Evolutionary conservation across 1,140 invertebrate species (phyloP).

Genomic region (Archegozetes longisetosus): DNA sequence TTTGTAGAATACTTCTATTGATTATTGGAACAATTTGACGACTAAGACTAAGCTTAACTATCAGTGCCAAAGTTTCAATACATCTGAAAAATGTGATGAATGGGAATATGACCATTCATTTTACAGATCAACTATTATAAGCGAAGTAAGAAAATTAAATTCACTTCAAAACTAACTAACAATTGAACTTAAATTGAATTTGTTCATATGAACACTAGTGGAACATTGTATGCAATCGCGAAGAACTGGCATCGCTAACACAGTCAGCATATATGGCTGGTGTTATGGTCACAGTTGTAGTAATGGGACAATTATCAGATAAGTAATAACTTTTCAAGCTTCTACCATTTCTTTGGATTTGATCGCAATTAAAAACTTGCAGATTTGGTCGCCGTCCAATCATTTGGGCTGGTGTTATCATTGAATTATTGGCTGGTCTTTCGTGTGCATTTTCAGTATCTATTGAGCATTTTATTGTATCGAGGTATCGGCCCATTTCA

Average conservation of each 20-base stretch:
- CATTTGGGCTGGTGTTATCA: constrained; percentile 19
- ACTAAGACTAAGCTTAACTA: no score
- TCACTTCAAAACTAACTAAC: not conserved
- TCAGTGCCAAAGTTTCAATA: not conserved
- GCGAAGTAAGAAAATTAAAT: not conserved
- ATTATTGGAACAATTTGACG: no score
- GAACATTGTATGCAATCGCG: constrained; percentile 51
- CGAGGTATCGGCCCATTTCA: not conserved
- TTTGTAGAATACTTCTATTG: no score
- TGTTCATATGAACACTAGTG: constrained; percentile 35
- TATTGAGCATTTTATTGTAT: constrained; percentile 12
- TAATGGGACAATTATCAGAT: constrained; percentile 61
- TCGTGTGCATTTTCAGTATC: constrained; percentile 8
- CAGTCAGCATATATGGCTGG: constrained; percentile 68
- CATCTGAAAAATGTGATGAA: not conserved
- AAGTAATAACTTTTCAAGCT: not conserved
- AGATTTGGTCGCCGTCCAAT: constrained; percentile 35
- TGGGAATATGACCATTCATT: not conserved
- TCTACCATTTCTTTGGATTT: not conserved
- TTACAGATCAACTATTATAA: not conserved
- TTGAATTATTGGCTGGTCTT: constrained; percentile 7
- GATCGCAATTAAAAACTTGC: no score
- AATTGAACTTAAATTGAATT: not conserved
- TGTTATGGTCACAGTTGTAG: constrained; percentile 52
- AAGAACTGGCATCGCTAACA: constrained; percentile 45